Evolutionary conservation across 2,888 invertebrate species (phyloP), one percentile per base, ranked within the genome.

Genomic region (Zootermopsis nevadensis): DNA sequence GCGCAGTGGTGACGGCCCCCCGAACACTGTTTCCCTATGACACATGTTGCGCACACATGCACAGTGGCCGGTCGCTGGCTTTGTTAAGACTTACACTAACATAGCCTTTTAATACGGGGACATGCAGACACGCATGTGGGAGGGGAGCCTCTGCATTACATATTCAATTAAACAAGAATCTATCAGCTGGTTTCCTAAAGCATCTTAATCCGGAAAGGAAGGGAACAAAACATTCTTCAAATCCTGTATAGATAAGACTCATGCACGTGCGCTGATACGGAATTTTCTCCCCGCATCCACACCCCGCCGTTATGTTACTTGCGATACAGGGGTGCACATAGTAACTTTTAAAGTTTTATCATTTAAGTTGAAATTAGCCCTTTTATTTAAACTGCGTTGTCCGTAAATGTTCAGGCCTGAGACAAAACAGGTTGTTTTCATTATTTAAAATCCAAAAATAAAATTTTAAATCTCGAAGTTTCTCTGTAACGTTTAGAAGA

Each of bases 151-250:
- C 87, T 87, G 87, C 91, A 91, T 93, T 93, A 92, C 92, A 92
- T 93, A 93, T 93, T 93, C 93, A 93, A 93, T 93, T 93, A 93
- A 92, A 93, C 93, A 92, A 93, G 92, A 92, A 92, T 92, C 91
- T 91, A 92, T 93, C 91, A 89, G 88, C 87, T 83, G 89, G 89
- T 88, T 88, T 82, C 89, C 83, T 83, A 83, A 89, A 89, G 88
- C 89, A 90, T 88, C 87, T 87, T 88, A 88, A 88, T 87, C 87
- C 86, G 83, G 85, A 83, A 60, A 79, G 53, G 48, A 83, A 74
- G 83, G 84, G 77, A 38, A 55, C 77, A 48, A 67, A 66, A 69
- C 74, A 79, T 81, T 72, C 67, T 67, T 53, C 72, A 74, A 81
- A 81, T 81, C 81, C 81, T 74, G 74, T 60, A 30, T 42, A 60